Evolutionary conservation across 2,797 vertebrate species (phyloP), one percentile per base, ranked within the genome.

Genomic region (Aphelocoma californica): DNA sequence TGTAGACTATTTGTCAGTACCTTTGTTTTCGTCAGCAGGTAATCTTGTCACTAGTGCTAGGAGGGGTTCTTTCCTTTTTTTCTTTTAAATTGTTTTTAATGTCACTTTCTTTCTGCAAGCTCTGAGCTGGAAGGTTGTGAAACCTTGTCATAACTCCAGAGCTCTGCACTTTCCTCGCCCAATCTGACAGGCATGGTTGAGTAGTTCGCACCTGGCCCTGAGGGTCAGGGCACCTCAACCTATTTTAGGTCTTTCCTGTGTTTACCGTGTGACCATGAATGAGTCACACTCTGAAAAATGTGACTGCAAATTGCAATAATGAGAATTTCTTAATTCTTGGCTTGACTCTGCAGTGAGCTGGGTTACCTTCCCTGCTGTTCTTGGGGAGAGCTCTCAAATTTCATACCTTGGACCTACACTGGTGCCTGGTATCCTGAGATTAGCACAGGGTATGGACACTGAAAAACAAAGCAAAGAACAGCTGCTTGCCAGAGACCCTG

Each of bases 181-280:
- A 38, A 1, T 83, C 54, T 79, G 77, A 81, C 80, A 82, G 56
- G 34, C 87, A 82, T n/a, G 64, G 85, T 17, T 93, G 94, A 96
- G 74, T 61, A 86, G 77, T 88, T 90, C 7, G 9, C 77, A 79
- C 82, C 62, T 38, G 8, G 85, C 86, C 75, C 89, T 53, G 82
- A 56, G 88, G 81, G 73, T 91, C 94, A 88, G 92, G 94, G 83
- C 87, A 86, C 66, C 89, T 92, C 26, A 0, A 73, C 94, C 86
- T 71, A 2, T 85, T 87, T 92, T 81, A 32, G 58, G 69, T 81
- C 82, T 92, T 86, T 88, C 82, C 73, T 91, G 56, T 31, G 44
- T 57, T 81, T 71, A 36, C 57, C 0, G 0, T 53, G 34, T 90
- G 92, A 92, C 70, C 66, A 71, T 28, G 60, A 83, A 26, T 67